Evolutionary conservation across 2,888 invertebrate species (phyloP), one percentile per base, ranked within the genome.

Genomic region (Limnephilus auricula): DNA sequence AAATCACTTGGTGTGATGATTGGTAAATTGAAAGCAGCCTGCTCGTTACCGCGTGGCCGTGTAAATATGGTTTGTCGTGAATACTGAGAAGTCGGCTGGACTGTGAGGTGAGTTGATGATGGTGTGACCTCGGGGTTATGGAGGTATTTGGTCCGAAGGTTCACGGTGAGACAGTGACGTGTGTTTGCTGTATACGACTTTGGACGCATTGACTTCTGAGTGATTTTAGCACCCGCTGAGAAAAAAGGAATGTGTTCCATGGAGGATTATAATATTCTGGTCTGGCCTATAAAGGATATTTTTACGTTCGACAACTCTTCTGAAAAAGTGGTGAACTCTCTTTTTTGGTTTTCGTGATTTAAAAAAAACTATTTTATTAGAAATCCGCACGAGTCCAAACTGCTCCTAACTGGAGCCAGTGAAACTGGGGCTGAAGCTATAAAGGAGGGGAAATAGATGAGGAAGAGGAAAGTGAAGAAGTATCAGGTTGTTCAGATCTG

Each of bases 61-160:
- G 85, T 85, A 85, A 85, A 85, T 85, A 85, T 85, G 85, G 85
- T 45, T 85, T 45, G 85, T 85, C 85, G 85, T 85, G 85, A 85
- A 85, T 85, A 30, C 85, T 45, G 40, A 40, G 85, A 40, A 85
- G n/a, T 85, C 30, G 40, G 40, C 40, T 34, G 40, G 25, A 25
- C 13, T 30, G 40, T 45, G 85, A 65, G 65, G 65, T 65, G 65
- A 65, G 65, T n/a, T 65, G 65, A 65, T 65, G 65, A 65, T 65
- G 65, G 65, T 25, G 65, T 65, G 65, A 85, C 85, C 85, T 30
- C 40, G 85, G 85, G 85, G 34, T 40, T 37, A 30, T 9, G 13
- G 15, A 18, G n/a, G 40, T 85, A 85, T 32, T 32, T 80, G 80
- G 65, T 32, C 15, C 5, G 32, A 80, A 18, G 32, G 80, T 80